phyloP scores from a whole-genome alignment of 2,797 vertebrate species.

The Mormyrus proboscirostris region DNA sequence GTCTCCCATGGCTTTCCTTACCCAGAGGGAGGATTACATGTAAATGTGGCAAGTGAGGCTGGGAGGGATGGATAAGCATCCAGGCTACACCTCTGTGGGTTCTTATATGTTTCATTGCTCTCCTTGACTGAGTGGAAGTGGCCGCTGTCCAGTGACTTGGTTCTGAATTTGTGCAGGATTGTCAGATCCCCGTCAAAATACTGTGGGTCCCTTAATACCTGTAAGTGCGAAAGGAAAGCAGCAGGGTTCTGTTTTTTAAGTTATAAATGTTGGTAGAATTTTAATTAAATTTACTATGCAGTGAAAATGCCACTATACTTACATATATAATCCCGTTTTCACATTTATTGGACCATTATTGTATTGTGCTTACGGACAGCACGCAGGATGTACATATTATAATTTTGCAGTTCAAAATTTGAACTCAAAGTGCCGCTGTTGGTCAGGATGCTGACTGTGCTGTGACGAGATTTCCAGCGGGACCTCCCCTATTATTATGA shows the following conservation, averaged over 20 bases:
- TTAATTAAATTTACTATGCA: neutral
- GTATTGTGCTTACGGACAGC: neutral
- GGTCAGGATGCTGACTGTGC: conserved; percentile 6
- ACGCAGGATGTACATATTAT: neutral
- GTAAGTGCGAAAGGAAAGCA: neutral
- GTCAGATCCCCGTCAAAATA: neutral
- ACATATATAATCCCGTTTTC: neutral
- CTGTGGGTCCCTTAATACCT: neutral
- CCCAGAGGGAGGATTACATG: neutral
- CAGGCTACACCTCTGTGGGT: neutral
- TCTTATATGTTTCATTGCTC: neutral
- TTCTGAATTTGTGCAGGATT: neutral
- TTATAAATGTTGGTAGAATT: neutral
- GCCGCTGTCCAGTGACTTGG: neutral
- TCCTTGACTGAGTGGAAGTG: neutral
- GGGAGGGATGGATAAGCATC: neutral
- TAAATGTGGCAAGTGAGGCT: neutral
- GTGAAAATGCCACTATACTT: neutral
- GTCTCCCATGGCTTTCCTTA: neutral
- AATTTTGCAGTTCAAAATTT: conserved; percentile 18
- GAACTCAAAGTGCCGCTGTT: conserved; percentile 39
- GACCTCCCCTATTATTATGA: neutral
- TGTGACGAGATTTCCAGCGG: neutral
- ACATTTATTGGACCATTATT: neutral
- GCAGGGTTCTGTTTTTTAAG: neutral